Conservation (phyloP, 2,797 vertebrate species). For the Crossoptilon crossoptilon region DNA sequence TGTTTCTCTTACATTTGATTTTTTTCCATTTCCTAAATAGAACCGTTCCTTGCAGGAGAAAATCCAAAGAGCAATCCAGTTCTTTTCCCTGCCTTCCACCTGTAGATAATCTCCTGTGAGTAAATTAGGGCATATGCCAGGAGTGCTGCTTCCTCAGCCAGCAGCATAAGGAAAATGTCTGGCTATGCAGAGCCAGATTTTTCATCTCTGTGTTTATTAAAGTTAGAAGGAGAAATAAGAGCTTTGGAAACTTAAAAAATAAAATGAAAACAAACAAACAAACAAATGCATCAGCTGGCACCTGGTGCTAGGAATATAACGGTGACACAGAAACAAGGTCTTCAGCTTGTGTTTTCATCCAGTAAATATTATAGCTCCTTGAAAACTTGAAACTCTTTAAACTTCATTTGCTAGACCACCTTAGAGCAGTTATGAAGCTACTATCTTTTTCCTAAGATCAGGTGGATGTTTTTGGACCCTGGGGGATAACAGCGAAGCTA, state of each 20-base stretch:
- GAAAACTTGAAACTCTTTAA: slow-evolving; percentile 18
- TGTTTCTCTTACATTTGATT: not conserved
- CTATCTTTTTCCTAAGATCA: not conserved
- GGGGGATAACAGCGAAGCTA: slow-evolving; percentile 30
- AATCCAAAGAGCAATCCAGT: not conserved
- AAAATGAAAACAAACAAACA: not conserved
- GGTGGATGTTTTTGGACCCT: not conserved
- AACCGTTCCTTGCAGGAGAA: not conserved
- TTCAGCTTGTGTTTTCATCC: not conserved
- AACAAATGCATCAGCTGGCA: not conserved
- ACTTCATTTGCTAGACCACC: not conserved
- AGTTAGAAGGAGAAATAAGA: slow-evolving; percentile 31
- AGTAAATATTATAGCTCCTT: slow-evolving; percentile 5
- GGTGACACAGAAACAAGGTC: not conserved
- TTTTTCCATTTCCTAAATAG: not conserved
- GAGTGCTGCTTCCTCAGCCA: not conserved
- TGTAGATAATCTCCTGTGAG: not conserved
- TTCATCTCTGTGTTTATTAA: slow-evolving; percentile 16
- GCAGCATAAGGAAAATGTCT: slow-evolving; percentile 27
- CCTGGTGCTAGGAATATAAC: not conserved
- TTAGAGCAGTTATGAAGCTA: not conserved
- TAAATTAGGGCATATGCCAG: slow-evolving; percentile 22
- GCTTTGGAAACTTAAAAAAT: not conserved
- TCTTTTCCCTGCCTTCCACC: not conserved
- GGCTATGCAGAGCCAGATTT: not conserved